Evolutionary conservation across 2,888 invertebrate genomes (phyloP).

Genomic region (Pseudanteris insignis): DNA sequence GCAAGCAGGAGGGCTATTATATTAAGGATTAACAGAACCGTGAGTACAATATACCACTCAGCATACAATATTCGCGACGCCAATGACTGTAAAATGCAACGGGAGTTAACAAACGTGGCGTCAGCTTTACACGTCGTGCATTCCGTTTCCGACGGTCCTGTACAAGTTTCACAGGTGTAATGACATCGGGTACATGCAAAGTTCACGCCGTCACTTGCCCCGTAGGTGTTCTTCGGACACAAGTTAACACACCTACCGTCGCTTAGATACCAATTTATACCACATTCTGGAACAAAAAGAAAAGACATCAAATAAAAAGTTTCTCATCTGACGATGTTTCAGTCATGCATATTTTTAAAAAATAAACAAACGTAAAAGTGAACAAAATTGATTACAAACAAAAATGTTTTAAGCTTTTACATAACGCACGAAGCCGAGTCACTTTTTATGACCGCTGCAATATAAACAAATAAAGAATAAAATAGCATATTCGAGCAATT

Average conservation of each 20-base stretch:
- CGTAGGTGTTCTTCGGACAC: constrained; percentile 68
- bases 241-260: constrained; percentile 71
- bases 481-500: too few species aligned
- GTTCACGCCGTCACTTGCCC: constrained; percentile 51
- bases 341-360: neutral
- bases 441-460: too few species aligned
- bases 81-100: constrained; percentile 53
- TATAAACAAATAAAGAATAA: too few species aligned
- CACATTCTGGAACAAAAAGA: constrained; percentile 73
- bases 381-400: too few species aligned
- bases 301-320: too few species aligned
- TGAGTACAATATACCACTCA: constrained; percentile 56
- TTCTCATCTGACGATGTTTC: neutral
- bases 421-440: too few species aligned
- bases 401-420: too few species aligned
- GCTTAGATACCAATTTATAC: constrained; percentile 71
- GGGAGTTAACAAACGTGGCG: constrained; percentile 66
- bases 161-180: constrained; percentile 78
- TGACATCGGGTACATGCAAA: constrained; percentile 75
- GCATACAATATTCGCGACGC: constrained; percentile 56
- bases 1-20: constrained; percentile 42
- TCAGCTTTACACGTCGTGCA: constrained; percentile 77
- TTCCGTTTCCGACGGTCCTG: constrained; percentile 76
- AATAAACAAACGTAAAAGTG: neutral
- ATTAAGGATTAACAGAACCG: constrained; percentile 52